Evolutionary conservation across 2,797 vertebrate genomes (phyloP).

Genomic region (Eurystomus glaucurus): DNA sequence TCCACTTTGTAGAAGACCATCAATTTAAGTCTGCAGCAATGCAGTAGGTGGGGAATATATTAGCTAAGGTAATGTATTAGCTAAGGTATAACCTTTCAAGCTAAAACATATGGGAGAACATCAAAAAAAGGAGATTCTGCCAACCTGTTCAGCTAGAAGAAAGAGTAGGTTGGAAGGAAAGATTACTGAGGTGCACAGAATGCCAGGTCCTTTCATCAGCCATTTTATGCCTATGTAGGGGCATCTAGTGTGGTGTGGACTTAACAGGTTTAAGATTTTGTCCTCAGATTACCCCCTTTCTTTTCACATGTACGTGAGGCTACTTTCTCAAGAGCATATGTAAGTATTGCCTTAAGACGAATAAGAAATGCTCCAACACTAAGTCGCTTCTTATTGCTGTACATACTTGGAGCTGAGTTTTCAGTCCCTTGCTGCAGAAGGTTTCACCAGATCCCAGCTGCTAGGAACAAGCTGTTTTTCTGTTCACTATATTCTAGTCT

Average conservation of each 20-base stretch:
- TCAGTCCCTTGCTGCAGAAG: not conserved
- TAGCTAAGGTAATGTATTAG: not conserved
- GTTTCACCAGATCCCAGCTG: slow-evolving; percentile 17
- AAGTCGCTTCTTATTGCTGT: not conserved
- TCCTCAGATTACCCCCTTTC: not conserved
- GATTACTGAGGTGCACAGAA: not conserved
- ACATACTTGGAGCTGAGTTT: not conserved
- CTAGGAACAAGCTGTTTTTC: slow-evolving; percentile 1
- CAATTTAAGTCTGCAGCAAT: not conserved
- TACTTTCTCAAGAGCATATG: not conserved
- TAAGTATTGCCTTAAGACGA: not conserved
- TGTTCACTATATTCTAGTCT: not conserved
- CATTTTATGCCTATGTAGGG: not conserved
- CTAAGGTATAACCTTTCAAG: not conserved
- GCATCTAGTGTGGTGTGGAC: not conserved
- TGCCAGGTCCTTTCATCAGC: not conserved
- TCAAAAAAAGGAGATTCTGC: not conserved
- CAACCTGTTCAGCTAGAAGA: not conserved
- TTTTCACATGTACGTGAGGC: not conserved
- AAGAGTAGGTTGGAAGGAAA: not conserved
- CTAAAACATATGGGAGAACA: not conserved
- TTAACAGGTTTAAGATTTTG: not conserved
- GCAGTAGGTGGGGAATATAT: not conserved
- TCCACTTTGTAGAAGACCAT: not conserved
- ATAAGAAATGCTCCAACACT: not conserved